Percentiles rank a stretch among this genome's conserved stretches.
These are phyloP conservation scores for Pyxicephalus adspersus DNA, from an alignment of 2,113 vertebrate genomes.

Conservation along the genomic window DNA sequence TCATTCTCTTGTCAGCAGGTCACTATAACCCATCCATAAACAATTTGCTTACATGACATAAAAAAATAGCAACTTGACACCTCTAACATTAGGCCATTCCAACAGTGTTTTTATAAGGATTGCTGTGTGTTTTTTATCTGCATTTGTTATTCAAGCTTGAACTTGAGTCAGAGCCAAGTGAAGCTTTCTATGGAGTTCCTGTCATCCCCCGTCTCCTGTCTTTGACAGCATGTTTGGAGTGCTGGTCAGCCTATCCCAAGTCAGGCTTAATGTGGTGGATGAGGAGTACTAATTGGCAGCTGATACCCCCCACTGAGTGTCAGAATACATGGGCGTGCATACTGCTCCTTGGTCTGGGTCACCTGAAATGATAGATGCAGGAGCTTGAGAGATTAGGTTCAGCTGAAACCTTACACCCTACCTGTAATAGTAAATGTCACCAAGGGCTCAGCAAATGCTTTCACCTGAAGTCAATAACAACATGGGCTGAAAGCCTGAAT, in stretches of 20 bases:
- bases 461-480: conserved; percentile 66
- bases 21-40: conserved; percentile 64
- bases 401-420: conserved; percentile 72
- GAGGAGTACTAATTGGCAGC: conserved; percentile 63
- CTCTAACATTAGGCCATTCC: conserved; percentile 61
- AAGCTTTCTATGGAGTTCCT: conserved; percentile 50
- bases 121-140: conserved; percentile 55
- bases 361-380: conserved; percentile 73
- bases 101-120: conserved; percentile 69
- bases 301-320: conserved; percentile 63
- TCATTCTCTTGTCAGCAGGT: conserved; percentile 64
- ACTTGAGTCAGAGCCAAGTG: conserved; percentile 57
- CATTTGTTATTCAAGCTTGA: conserved; percentile 62
- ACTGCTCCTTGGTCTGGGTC: conserved; percentile 71
- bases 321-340: conserved; percentile 57
- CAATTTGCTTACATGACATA: conserved; percentile 61
- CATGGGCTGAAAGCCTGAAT: conserved; percentile 69
- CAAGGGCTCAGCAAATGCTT: conserved; percentile 64
- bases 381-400: conserved; percentile 69
- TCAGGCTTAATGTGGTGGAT: conserved; percentile 58
- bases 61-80: conserved; percentile 58
- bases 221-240: conserved; percentile 61
- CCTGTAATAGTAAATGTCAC: conserved; percentile 71
- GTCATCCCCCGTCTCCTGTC: conserved; percentile 60
- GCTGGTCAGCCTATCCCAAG: conserved; percentile 57